Evolutionary conservation across 92 coral and sea anemone genomes (phyloP).

Genomic region (Diadumene lineata): DNA sequence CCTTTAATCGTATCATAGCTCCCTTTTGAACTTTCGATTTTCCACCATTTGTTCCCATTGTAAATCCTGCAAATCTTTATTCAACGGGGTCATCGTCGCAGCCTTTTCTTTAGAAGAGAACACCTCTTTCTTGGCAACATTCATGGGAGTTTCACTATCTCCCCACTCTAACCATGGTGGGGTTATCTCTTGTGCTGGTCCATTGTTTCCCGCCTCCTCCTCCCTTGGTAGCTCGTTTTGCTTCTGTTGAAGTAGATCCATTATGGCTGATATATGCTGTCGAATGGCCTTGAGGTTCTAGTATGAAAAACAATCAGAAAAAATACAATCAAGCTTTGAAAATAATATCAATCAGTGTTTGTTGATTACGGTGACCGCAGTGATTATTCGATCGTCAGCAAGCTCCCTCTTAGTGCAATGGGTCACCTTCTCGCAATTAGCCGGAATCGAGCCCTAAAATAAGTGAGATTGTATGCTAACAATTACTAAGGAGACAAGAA

Average conservation of each 20-base stretch:
- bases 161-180: neutral
- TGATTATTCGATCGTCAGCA: no score
- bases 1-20: neutral
- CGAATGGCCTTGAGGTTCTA: slow-evolving; percentile 13
- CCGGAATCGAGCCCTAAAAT: no score
- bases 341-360: no score
- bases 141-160: neutral
- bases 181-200: neutral
- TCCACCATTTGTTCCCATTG: slow-evolving; percentile 13
- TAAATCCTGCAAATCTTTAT: neutral
- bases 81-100: neutral
- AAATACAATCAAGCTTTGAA: neutral
- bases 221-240: neutral
- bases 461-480: no score
- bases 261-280: neutral
- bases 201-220: neutral
- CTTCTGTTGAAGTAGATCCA: slow-evolving; percentile 1
- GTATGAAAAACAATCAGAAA: neutral
- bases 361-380: no score
- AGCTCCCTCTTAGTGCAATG: no score
- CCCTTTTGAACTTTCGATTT: neutral
- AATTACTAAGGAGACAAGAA: no score
- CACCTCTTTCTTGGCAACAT: neutral
- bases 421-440: no score
- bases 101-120: neutral